Conservation (phyloP, 1,140 invertebrate genomes). For the Saccostrea echinata region DNA sequence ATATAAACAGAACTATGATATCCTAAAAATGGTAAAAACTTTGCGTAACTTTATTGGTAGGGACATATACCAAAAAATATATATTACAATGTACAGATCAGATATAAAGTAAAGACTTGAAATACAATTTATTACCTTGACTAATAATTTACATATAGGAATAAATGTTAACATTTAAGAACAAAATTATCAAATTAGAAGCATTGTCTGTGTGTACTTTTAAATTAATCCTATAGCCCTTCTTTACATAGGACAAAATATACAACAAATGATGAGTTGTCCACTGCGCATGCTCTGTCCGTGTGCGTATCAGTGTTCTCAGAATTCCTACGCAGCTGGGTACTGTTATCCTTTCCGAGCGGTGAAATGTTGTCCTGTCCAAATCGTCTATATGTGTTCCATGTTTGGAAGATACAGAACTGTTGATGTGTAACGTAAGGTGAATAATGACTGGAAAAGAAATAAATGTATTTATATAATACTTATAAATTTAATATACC, state of each 20-base stretch:
- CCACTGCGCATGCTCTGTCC: conserved; percentile 18
- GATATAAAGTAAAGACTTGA: neutral
- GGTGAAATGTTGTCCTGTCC: conserved; percentile 7
- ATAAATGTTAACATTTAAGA: too few species aligned
- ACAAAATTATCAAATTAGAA: neutral
- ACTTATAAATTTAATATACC: too few species aligned
- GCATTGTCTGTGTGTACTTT: neutral
- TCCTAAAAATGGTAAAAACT: too few species aligned
- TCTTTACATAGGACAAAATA: neutral
- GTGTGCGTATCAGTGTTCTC: neutral
- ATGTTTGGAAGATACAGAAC: neutral
- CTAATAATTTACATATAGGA: too few species aligned
- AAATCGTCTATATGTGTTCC: neutral
- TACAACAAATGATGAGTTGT: conserved; percentile 7
- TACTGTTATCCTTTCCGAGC: neutral
- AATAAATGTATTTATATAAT: too few species aligned
- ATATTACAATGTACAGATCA: neutral
- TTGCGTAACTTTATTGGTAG: too few species aligned
- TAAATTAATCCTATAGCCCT: neutral
- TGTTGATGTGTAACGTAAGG: neutral
- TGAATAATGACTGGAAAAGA: neutral
- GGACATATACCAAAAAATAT: too few species aligned
- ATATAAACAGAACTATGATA: too few species aligned
- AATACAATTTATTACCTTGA: too few species aligned
- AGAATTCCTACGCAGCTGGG: neutral